phyloP scores from a whole-genome alignment of 1,140 invertebrate genomes.

The Drosophila triauraria region DNA sequence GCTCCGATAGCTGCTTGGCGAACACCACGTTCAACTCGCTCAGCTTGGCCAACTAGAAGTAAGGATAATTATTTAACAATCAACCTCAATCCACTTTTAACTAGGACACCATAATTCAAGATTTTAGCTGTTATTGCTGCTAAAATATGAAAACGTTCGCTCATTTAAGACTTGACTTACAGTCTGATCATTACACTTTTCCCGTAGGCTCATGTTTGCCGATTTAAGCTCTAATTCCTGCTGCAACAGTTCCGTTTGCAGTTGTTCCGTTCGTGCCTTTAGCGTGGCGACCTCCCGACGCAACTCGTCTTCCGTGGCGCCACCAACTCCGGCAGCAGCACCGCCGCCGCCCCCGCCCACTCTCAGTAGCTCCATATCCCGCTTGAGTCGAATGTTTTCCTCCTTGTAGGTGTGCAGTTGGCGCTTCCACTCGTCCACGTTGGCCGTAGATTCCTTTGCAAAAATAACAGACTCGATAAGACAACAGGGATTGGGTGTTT shows the following conservation, averaged over 20 bases:
- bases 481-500: not conserved
- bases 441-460: constrained; percentile 94
- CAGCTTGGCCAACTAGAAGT: constrained; percentile 76
- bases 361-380: constrained; percentile 79
- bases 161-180: constrained; percentile 42
- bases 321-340: constrained; percentile 48
- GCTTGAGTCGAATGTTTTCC: constrained; percentile 95
- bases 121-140: no score
- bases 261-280: constrained; percentile 80
- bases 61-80: not conserved
- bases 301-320: constrained; percentile 78
- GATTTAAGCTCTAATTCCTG: constrained; percentile 83
- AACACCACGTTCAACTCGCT: constrained; percentile 79
- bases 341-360: constrained; percentile 58
- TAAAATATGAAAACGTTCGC: not conserved
- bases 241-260: constrained; percentile 80
- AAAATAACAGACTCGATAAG: not conserved
- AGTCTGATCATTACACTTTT: constrained; percentile 84
- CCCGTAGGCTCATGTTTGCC: constrained; percentile 78
- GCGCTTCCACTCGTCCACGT: constrained; percentile 99
- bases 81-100: no score
- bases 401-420: constrained; percentile 98
- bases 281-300: constrained; percentile 79
- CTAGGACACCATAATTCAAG: no score
- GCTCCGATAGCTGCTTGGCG: constrained; percentile 75